Conservation (phyloP, 2,888 invertebrate species). For the Melanophora roralis region DNA sequence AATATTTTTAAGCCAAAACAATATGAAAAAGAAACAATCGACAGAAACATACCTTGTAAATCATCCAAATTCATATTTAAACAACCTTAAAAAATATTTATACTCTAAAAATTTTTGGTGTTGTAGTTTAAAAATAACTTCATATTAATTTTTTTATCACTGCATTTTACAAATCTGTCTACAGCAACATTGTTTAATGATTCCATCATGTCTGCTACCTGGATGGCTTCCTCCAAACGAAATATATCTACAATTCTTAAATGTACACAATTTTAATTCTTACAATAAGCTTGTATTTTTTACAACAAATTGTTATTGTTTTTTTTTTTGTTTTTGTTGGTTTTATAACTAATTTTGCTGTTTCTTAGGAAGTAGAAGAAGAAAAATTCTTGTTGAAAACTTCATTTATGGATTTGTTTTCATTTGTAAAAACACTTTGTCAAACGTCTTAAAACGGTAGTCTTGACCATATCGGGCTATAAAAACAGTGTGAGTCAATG, state of each 20-base stretch:
- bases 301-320: slow-evolving; percentile 15
- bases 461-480: neutral
- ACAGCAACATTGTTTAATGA: slow-evolving; percentile 37
- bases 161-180: neutral
- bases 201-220: slow-evolving; percentile 59
- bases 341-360: neutral
- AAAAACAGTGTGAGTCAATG: too few species aligned
- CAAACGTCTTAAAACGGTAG: slow-evolving; percentile 37
- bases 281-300: slow-evolving; percentile 52
- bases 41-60: too few species aligned
- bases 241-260: slow-evolving; percentile 22
- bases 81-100: too few species aligned
- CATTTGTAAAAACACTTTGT: slow-evolving; percentile 57
- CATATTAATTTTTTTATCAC: neutral
- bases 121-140: too few species aligned
- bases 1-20: too few species aligned
- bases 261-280: slow-evolving; percentile 58
- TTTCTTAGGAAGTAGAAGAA: slow-evolving; percentile 34
- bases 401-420: slow-evolving; percentile 60
- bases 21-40: too few species aligned
- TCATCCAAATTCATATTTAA: too few species aligned
- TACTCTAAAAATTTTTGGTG: too few species aligned
- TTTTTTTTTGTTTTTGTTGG: neutral
- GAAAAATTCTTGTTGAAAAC: slow-evolving; percentile 48
- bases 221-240: slow-evolving; percentile 58